Evolutionary conservation across 2,888 invertebrate genomes (phyloP), one percentile per base, ranked within the genome.

Genomic region (Aphrophora alni): DNA sequence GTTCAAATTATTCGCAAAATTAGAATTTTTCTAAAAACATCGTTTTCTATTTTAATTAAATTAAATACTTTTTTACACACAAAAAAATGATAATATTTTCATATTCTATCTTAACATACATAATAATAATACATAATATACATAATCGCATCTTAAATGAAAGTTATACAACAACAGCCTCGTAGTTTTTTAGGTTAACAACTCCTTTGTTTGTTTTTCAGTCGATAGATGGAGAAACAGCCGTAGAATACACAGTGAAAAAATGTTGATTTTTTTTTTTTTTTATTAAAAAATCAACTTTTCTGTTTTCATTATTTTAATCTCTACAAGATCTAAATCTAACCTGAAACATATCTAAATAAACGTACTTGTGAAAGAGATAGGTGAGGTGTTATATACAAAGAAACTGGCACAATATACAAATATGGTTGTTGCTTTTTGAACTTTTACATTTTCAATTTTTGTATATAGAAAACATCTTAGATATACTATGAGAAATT

Each of bases 201-300:
- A 59, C 59, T 59, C 59, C 44, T 14, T 59, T 59, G 59, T 3
- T 21, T 2, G 8, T 33, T n/a, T 2, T 8, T n/a, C 59, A 59
- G 59, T 59, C 59, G 21, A 21, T 21, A 59, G 59, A 59, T 59
- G 59, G 59, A 59, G 3, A 33, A 59, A 59, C 59, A 59, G 59
- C 59, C 59, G n/a, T 59, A 59, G 59, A 59, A 59, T 59, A 59
- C 44, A 44, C 59, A 59, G 59, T 59, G 59, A 59, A 59, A 59
- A 44, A 59, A 59, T 8, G 59, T 59, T 59, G 59, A 59, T 59
- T 3, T 7, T 59, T 59, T 21, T 59, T 59, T 21, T 59, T 59
- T 21, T 14, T 5, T 1, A 59, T 0, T 0, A 21, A 59, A 59
- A 59, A 59, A n/a, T 59, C 59, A 59, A 59, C 59, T 59, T 44